phyloP scores from a whole-genome alignment of 2,113 vertebrate genomes.

The Ciconia boyciana region DNA sequence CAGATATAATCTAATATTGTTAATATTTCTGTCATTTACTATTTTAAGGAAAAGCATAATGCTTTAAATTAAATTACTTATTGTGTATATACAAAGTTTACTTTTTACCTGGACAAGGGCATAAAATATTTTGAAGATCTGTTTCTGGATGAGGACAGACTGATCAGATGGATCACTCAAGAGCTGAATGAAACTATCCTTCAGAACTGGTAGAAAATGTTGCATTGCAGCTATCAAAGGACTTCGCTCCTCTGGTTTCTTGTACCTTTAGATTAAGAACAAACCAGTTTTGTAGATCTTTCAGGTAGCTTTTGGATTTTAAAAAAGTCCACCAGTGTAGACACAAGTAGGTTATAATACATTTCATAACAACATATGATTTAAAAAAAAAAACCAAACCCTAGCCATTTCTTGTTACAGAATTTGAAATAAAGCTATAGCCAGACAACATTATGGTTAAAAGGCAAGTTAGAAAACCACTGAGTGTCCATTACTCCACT shows the following conservation, averaged over 20 bases:
- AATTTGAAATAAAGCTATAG: background rate
- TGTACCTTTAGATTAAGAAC: conserved; percentile 82
- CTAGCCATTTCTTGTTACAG: background rate
- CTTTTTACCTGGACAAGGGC: conserved; percentile 93
- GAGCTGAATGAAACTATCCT: conserved; percentile 94
- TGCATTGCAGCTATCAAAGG: conserved; percentile 97
- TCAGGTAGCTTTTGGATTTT: background rate
- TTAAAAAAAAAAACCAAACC: background rate
- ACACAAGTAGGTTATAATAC: background rate
- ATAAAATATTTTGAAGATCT: conserved; percentile 99
- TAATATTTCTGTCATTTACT: background rate
- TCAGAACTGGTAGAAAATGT: conserved; percentile 96
- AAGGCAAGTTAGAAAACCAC: background rate
- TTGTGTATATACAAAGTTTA: background rate
- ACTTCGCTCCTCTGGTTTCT: conserved; percentile 95
- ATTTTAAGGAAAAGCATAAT: background rate
- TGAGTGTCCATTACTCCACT: background rate
- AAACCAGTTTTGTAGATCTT: conserved; percentile 41
- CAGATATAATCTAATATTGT: background rate
- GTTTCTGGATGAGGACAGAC: conserved; percentile 97
- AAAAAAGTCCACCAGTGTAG: background rate
- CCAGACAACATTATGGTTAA: background rate
- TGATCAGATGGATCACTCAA: conserved; percentile 90
- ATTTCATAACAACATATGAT: background rate
- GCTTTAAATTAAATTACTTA: background rate